phyloP scores from a whole-genome alignment of 1,140 invertebrate species.

The Octopus bimaculoides region DNA sequence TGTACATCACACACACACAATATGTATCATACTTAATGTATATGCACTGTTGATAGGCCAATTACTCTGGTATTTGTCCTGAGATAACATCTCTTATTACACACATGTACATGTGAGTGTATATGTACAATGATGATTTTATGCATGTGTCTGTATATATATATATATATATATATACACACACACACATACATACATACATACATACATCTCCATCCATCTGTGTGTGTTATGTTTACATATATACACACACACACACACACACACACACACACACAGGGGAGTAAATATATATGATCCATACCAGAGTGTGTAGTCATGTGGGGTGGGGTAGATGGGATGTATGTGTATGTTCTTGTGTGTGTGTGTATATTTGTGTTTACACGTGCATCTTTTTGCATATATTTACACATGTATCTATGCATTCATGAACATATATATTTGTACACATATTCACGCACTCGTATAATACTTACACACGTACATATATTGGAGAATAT shows the following conservation, averaged over 20 bases:
- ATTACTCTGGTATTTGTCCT: no score
- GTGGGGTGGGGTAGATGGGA: background rate
- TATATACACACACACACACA: background rate
- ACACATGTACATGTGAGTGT: background rate
- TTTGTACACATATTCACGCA: background rate
- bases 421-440: background rate
- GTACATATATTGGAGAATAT: background rate
- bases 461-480: background rate
- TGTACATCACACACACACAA: no score
- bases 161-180: background rate
- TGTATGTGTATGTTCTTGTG: background rate
- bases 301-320: background rate
- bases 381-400: background rate
- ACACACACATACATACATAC: background rate
- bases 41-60: no score
- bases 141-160: background rate
- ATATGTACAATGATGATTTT: background rate
- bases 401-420: background rate
- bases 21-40: no score
- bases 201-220: background rate
- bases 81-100: background rate
- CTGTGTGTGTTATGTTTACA: background rate
- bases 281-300: background rate
- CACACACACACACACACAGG: background rate
- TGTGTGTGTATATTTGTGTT: background rate